These are phyloP conservation scores for Pheosia gnoma DNA, from an alignment of 2,888 invertebrate genomes.

Conservation along the genomic window DNA sequence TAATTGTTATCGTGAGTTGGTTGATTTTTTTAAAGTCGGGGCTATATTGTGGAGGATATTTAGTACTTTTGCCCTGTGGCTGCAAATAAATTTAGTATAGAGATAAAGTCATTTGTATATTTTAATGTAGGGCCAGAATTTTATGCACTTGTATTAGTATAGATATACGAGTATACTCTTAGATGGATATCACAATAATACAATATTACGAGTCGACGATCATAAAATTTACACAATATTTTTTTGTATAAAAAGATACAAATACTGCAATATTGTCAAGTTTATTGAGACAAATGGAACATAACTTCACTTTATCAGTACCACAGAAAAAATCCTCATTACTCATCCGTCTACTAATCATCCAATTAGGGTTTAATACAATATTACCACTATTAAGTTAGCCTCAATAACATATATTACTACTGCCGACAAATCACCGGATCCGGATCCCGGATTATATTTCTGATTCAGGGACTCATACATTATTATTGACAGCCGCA, in stretches of 20 bases:
- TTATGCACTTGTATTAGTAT: neutral
- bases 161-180: too few relatives aligned
- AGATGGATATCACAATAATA: too few relatives aligned
- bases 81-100: neutral
- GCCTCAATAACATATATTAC: neutral
- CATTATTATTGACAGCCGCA: constrained; percentile 64
- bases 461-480: constrained; percentile 50
- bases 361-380: neutral
- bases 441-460: neutral
- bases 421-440: neutral
- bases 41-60: constrained; percentile 11
- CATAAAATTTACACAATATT: too few relatives aligned
- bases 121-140: neutral
- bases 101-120: too few relatives aligned
- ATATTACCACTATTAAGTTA: neutral
- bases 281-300: neutral
- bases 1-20: constrained; percentile 23
- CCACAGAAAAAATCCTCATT: neutral
- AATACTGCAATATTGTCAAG: neutral
- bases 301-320: neutral
- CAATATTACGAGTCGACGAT: neutral
- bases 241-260: too few relatives aligned
- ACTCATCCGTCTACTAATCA: neutral
- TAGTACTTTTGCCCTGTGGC: constrained; percentile 8
- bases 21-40: constrained; percentile 26